Evolutionary conservation across 37 sponge, comb jelly and placozoan species (phyloP).

Genomic region (Dysidea cf. avara): DNA sequence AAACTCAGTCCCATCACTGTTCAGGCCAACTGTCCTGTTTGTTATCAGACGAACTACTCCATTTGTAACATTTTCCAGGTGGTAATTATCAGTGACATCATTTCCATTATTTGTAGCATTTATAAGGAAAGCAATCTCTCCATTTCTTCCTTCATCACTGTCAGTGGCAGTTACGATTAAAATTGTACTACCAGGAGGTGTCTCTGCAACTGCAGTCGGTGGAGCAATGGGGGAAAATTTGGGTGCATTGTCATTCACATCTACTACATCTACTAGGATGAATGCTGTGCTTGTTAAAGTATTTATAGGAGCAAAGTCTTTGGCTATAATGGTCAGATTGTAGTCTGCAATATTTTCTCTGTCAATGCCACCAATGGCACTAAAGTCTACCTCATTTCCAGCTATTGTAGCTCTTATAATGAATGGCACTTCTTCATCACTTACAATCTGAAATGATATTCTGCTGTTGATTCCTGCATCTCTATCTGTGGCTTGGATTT

Average conservation of each 20-base stretch:
- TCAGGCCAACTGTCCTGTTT: neutral
- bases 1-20: neutral
- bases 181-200: too few species aligned
- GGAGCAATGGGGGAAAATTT: neutral
- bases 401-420: too few species aligned
- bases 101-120: neutral
- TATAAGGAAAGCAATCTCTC: slow-evolving; percentile 21
- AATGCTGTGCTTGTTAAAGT: neutral
- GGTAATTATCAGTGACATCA: neutral
- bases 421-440: too few species aligned
- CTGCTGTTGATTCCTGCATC: too few species aligned
- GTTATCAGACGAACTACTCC: neutral
- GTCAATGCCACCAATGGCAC: slow-evolving; percentile 13
- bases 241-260: slow-evolving; percentile 46
- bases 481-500: too few species aligned
- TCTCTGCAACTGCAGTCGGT: too few species aligned
- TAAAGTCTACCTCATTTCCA: too few species aligned
- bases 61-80: too few species aligned
- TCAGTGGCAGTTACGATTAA: slow-evolving; percentile 13
- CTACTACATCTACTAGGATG: slow-evolving; percentile 2
- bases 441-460: too few species aligned
- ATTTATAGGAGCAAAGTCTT: slow-evolving; percentile 26
- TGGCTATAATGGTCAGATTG: slow-evolving; percentile 18
- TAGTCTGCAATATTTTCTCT: slow-evolving; percentile 36
- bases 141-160: slow-evolving; percentile 36